Conservation (phyloP, 2,888 invertebrate genomes). For the Cryptus armator region DNA sequence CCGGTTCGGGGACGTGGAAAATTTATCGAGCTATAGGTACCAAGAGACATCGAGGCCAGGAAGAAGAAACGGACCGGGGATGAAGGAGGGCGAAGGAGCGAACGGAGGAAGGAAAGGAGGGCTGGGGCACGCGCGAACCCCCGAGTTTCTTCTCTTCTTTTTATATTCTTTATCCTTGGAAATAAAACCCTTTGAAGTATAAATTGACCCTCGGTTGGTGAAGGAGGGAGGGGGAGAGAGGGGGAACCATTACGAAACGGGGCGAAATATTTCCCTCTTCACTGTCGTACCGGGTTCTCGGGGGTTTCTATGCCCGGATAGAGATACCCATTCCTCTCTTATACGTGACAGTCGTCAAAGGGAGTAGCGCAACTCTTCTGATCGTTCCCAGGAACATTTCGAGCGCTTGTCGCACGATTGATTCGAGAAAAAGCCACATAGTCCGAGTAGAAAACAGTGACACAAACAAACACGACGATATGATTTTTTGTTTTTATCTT, state of each 20-base stretch:
- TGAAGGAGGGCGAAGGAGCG: slow-evolving; percentile 7
- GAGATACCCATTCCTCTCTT: slow-evolving; percentile 9
- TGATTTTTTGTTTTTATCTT: neutral
- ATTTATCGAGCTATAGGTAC: slow-evolving; percentile 45
- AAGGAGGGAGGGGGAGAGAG: slow-evolving; percentile 12
- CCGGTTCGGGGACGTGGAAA: slow-evolving; percentile 40
- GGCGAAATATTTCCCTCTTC: slow-evolving; percentile 68
- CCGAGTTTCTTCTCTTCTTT: slow-evolving; percentile 46
- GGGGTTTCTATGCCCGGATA: slow-evolving; percentile 60
- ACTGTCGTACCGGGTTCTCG: slow-evolving; percentile 63
- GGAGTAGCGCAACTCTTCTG: slow-evolving; percentile 40
- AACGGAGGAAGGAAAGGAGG: slow-evolving; percentile 13
- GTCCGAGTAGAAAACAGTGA: slow-evolving; percentile 17
- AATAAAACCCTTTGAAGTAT: slow-evolving; percentile 78
- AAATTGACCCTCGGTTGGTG: slow-evolving; percentile 78
- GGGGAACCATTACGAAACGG: slow-evolving; percentile 75
- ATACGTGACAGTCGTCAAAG: slow-evolving; percentile 73
- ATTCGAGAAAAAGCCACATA: neutral
- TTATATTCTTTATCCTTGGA: slow-evolving; percentile 71
- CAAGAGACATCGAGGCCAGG: slow-evolving; percentile 14
- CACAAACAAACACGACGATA: slow-evolving; percentile 3
- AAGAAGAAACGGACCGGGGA: slow-evolving; percentile 32
- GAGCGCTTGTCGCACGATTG: slow-evolving; percentile 38
- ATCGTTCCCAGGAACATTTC: slow-evolving; percentile 64
- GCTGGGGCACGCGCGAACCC: slow-evolving; percentile 21